Base-by-base conservation (phyloP, 2,888 invertebrate species). In the Ariolimax columbianus region DNA sequence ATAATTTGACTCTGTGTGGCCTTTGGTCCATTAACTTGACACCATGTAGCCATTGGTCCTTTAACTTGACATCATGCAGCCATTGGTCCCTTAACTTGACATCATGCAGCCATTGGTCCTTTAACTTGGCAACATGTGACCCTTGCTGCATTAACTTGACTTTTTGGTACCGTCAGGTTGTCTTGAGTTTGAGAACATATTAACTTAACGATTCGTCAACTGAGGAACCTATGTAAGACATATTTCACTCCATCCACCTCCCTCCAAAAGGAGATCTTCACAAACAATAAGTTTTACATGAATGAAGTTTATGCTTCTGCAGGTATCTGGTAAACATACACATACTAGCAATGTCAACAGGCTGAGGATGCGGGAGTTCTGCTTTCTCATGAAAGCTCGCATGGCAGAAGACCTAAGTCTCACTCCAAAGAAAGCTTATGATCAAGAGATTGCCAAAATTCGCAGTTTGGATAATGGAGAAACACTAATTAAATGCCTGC, bases 261-360 rank as follows among this genome's bases (percentile, higher is more conserved):
- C 23, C 17, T 23, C 23, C 23, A 19, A 23, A 19, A 55, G 9
- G 55, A 55, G 55, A 55, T 23, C 23, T 9, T 11, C 55, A 55
- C 23, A 55, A 23, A 55, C 23, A 47, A 47, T 47, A 47, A 47
- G 47, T 47, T 11, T 11, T 47, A 47, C 7, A 47, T 47, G 17
- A 47, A 11, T 47, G 47, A 47, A 47, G 33, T 66, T 66, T 33
- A 66, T 33, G 4, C 1, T 66, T n/a, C 63, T 84, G 3, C 68
- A 84, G 84, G 79, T 84, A n/a, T 78, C 84, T 30, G 84, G 84
- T 47, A 78, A 84, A 47, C 84, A 84, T 51, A 84, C 78, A 17
- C 84, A 84, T 59, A 43, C 77, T 14, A 84, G 68, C 38, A 84
- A 84, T 72, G 70, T 72, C 14, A 75, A 84, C 55, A 78, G 47